Base-by-base conservation (phyloP, 2,888 invertebrate species). In the Acholoe squamosa region DNA sequence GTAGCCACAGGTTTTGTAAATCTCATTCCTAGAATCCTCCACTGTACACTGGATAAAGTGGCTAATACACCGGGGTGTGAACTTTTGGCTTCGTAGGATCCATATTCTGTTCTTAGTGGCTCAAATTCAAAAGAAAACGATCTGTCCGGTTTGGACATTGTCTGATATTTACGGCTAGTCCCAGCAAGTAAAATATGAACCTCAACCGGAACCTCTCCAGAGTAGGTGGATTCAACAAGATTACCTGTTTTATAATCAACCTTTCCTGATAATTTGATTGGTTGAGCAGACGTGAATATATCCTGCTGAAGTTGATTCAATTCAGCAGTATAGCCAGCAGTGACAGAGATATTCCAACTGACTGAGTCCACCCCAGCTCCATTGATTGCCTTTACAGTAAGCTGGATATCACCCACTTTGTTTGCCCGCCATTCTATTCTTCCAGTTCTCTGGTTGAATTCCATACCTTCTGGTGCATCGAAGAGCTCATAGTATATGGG, bases 21-120 rank as follows among this genome's bases (percentile, higher is more conserved):
- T n/a, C 56, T 61, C 89, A 89, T 89, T 22, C 89, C 89, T 31
- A 89, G 22, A n/a, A 89, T 67, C 7, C 67, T 67, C 89, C 89
- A 89, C 10, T n/a, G 0, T 12, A 61, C 22, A n/a, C 19, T n/a
- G 1, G 28, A 16, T 31, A 19, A 5, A 10, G 34, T 33, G 25
- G n/a, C 0, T 5, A n/a, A 10, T n/a, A 67, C 5, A 7, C n/a
- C 31, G 12, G 89, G 89, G 34, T 89, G 56, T 25, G 28, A 67
- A 28, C 31, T 34, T 33, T 0, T 56, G 61, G 89, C 89, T 25
- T 34, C 0, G 31, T 61, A 89, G 0, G 10, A 3, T 33, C 89
- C 89, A 61, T 89, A 89, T 61, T 61, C 61, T 43, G 16, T 33
- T 12, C 10, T n/a, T 28, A 67, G 61, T 28, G 89, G 89, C n/a